Evolutionary conservation across 2,888 invertebrate genomes (phyloP), one percentile per base, ranked within the genome.

Genomic region (Tuta absoluta): DNA sequence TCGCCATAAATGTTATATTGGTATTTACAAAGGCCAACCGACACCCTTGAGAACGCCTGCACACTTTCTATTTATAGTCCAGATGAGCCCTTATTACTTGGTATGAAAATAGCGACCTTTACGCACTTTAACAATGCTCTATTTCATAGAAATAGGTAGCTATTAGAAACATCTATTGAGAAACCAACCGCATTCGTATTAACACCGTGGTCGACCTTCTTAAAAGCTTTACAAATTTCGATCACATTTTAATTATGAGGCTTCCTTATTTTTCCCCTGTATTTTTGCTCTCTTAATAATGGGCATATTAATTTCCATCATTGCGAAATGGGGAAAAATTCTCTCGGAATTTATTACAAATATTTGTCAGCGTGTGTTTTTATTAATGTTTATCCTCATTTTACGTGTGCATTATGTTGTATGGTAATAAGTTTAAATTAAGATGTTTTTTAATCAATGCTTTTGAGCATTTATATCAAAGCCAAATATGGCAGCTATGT

Each of bases 331-430:
- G 11, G 49, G 49, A 49, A 19, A 17, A 49, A 49, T 49, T 3
- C 28, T 41, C 64, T 62, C 67, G 65, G 69, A 64, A 70, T 74
- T 49, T 51, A 51, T 51, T 51, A 51, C 23, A 23, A 23, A 51
- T 19, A 51, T 23, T 23, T 51, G 23, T 51, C 23, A 23, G 8
- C 17, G 45, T n/a, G n/a, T 45, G 11, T 45, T 45, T 45, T 45
- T 45, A 45, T 45, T n/a, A n/a, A 17, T 17, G 45, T 5, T n/a
- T 17, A n/a, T 45, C n/a, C n/a, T 2, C n/a, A 1, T 1, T 5
- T 17, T 45, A n/a, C 45, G n/a, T 41, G n/a, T n/a, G 3, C 14
- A n/a, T n/a, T 0, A n/a, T 41, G 3, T 10, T 38, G 12, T 41
- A 41, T 33, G 8, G 8, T 33, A 7, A 8, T 8, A 33, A 33